A percentile compares a stretch with the other conserved stretches of the same genome.
phyloP scores from a whole-genome alignment of 2,797 vertebrate species.

The Sebastes vulpes region DNA sequence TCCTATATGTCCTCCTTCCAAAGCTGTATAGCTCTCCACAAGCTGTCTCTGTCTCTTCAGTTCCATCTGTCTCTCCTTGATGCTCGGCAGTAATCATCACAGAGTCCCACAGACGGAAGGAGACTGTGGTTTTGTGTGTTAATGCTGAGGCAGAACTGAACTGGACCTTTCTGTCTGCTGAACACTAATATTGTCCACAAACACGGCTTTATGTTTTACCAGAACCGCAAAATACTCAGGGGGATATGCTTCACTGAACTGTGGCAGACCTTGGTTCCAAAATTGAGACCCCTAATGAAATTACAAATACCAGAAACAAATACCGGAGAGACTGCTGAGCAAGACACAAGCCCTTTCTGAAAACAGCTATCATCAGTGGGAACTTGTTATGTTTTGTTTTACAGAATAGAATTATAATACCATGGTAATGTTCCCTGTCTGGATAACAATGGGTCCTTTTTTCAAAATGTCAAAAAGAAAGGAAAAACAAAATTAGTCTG shows the following conservation, averaged over 20 bases:
- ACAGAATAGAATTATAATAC: slow-evolving; percentile 64
- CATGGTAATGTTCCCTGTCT: slow-evolving; percentile 56
- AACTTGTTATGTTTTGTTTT: slow-evolving; percentile 71
- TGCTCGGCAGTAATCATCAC: slow-evolving; percentile 53
- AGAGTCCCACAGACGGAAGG: slow-evolving; percentile 65
- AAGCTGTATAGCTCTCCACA: slow-evolving; percentile 35
- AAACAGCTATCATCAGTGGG: slow-evolving; percentile 78
- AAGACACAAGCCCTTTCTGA: slow-evolving; percentile 57
- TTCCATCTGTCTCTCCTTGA: slow-evolving; percentile 34
- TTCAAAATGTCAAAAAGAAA: slow-evolving; percentile 11
- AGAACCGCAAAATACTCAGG: slow-evolving; percentile 76
- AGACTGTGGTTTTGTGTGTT: slow-evolving; percentile 75
- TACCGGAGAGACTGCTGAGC: slow-evolving; percentile 71
- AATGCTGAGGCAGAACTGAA: slow-evolving; percentile 65
- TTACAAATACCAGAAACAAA: slow-evolving; percentile 78
- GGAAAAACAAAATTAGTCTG: slow-evolving; percentile 41
- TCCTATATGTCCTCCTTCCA: slow-evolving; percentile 11
- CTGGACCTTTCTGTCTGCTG: slow-evolving; percentile 64
- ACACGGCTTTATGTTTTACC: slow-evolving; percentile 75
- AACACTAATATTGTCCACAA: slow-evolving; percentile 77
- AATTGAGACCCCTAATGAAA: slow-evolving; percentile 81
- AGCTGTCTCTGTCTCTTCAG: slow-evolving; percentile 37
- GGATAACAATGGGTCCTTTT: slow-evolving; percentile 46
- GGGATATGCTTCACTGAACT: slow-evolving; percentile 76
- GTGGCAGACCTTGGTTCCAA: slow-evolving; percentile 77